Conservation (phyloP, 2,797 vertebrate species). For the Macrochelys suwanniensis region DNA sequence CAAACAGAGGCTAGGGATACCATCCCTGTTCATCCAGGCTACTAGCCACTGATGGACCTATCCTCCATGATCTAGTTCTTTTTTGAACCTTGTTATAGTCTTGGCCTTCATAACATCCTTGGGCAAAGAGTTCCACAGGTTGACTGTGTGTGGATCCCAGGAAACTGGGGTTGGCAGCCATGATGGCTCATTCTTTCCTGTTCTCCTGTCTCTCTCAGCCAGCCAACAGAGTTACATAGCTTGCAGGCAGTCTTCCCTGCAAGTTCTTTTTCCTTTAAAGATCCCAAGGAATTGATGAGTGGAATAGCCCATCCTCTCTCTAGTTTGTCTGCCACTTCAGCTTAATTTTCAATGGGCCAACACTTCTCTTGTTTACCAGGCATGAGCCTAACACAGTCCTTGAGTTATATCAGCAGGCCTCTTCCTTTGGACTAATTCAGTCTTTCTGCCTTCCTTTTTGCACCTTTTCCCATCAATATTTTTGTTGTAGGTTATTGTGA, state of each 20-base stretch:
- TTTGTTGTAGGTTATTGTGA: not conserved
- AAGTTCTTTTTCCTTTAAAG: not conserved
- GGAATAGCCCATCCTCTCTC: not conserved
- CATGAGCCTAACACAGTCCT: not conserved
- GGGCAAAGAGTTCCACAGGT: too few species aligned
- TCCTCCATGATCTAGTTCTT: too few species aligned
- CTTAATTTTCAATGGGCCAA: not conserved
- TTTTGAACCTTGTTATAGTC: too few species aligned
- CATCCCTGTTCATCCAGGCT: too few species aligned
- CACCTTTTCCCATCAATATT: not conserved
- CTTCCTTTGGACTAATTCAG: not conserved
- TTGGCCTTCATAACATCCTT: too few species aligned
- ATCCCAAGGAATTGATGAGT: not conserved
- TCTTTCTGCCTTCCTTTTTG: not conserved
- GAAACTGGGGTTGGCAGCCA: not conserved
- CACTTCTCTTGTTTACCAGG: not conserved
- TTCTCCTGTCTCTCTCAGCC: not conserved
- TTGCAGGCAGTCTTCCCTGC: not conserved
- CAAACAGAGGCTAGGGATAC: too few species aligned
- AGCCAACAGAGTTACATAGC: not conserved
- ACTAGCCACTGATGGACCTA: too few species aligned
- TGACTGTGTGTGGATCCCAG: not conserved
- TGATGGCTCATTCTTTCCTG: not conserved
- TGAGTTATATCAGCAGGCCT: not conserved
- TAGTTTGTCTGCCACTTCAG: not conserved